A percentile compares a stretch with the other conserved stretches of the same genome.
Evolutionary conservation across 2,113 vertebrate genomes (phyloP).

Genomic region (Morone chrysops): DNA sequence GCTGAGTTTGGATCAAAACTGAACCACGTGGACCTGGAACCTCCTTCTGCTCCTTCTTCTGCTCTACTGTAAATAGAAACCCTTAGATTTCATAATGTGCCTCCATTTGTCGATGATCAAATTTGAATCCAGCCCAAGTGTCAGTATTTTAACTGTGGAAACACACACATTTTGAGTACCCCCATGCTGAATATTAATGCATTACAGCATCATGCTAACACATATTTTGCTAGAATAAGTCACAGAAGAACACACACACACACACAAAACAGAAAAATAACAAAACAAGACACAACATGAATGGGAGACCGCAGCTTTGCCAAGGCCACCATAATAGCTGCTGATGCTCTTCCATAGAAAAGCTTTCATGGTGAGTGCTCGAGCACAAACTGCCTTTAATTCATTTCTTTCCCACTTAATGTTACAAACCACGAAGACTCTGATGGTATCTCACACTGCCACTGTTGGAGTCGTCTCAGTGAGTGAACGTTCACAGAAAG

Average conservation of each 20-base stretch:
- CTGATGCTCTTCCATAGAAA: constrained; percentile 39
- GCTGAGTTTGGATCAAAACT: constrained; percentile 70
- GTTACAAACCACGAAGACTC: constrained; percentile 14
- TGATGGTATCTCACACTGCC: constrained; percentile 7
- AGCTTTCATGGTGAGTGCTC: constrained; percentile 40
- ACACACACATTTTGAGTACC: background rate
- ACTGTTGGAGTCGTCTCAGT: background rate
- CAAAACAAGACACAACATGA: constrained; percentile 36
- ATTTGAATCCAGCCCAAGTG: background rate
- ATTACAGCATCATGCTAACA: background rate
- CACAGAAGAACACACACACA: background rate
- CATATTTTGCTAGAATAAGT: constrained; percentile 20
- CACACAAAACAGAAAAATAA: constrained; percentile 3
- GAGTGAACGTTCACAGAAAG: background rate
- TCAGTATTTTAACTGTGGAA: background rate
- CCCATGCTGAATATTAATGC: constrained; percentile 14
- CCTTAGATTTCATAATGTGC: background rate
- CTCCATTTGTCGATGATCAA: no score
- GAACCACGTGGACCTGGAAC: constrained; percentile 62
- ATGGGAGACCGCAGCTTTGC: constrained; percentile 37
- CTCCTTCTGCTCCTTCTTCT: constrained; percentile 50
- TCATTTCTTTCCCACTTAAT: constrained; percentile 6
- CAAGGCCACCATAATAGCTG: constrained; percentile 19
- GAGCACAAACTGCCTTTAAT: constrained; percentile 21
- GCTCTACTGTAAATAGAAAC: constrained; percentile 48